Evolutionary conservation across 1,140 invertebrate species (phyloP).

Genomic region (Vollenhovia emeryi): DNA sequence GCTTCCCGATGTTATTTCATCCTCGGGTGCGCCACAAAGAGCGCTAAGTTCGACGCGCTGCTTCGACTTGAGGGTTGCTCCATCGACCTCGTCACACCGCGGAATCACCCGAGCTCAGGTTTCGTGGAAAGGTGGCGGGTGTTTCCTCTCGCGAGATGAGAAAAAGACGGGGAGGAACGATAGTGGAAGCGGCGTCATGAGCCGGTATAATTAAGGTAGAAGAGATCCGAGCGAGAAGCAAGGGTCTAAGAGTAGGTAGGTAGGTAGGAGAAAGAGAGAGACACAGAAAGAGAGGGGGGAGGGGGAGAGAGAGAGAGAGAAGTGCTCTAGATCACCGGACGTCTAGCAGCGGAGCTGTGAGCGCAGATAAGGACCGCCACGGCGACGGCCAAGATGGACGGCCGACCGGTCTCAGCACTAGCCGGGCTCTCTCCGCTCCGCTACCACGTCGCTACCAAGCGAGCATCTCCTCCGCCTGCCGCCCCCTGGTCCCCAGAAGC

Average conservation of each 20-base stretch:
- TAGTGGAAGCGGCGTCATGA: constrained; percentile 39
- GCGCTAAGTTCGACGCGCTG: constrained; percentile 13
- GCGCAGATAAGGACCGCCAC: constrained; percentile 85
- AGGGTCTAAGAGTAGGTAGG: constrained; percentile 37
- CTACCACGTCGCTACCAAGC: constrained; percentile 71
- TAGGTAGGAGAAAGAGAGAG: constrained; percentile 9
- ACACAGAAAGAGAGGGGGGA: constrained; percentile 18
- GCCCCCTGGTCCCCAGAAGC: constrained; percentile 72
- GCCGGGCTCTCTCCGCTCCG: constrained; percentile 76
- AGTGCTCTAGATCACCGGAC: constrained; percentile 84
- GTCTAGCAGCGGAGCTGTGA: constrained; percentile 85
- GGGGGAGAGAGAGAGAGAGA: constrained; percentile 61
- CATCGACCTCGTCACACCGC: constrained; percentile 28
- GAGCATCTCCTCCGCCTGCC: constrained; percentile 72
- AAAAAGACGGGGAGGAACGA: constrained; percentile 45
- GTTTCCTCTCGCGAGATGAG: constrained; percentile 30
- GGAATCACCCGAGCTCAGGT: constrained; percentile 31
- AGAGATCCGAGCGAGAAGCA: constrained; percentile 40
- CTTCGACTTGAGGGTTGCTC: constrained; percentile 2
- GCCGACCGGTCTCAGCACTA: constrained; percentile 81
- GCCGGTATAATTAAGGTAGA: constrained; percentile 69
- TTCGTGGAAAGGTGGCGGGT: constrained; percentile 46
- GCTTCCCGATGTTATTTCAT: constrained; percentile 28
- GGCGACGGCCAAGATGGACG: constrained; percentile 85
- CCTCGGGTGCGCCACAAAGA: constrained; percentile 23